Percentiles rank a stretch among this genome's conserved stretches.
These are phyloP conservation scores for Choloepus hoffmanni DNA, from an alignment of 2,113 vertebrate species.

Conservation along the genomic window DNA sequence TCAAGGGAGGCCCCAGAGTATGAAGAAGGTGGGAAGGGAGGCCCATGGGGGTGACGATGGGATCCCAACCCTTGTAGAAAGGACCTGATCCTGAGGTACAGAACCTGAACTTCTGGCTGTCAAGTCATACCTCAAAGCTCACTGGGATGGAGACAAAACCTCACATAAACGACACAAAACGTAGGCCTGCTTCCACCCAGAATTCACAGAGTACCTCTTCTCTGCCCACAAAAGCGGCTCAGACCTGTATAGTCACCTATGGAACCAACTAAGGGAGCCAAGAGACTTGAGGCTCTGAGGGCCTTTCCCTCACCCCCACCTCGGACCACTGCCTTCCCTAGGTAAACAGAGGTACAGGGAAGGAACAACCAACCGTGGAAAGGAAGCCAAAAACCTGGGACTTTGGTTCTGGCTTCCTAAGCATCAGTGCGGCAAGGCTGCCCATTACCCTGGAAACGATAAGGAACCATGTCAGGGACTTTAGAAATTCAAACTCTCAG, in stretches of 20 bases:
- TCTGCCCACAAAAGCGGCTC: slow-evolving; percentile 8
- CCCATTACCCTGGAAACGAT: not conserved
- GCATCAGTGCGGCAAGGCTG: not conserved
- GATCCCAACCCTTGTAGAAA: not conserved
- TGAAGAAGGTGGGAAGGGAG: not conserved
- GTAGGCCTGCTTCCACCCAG: not conserved
- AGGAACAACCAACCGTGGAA: not conserved
- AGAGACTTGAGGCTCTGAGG: not conserved
- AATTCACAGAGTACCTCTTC: not conserved
- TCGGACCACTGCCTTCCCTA: not conserved
- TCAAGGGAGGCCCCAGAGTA: not conserved
- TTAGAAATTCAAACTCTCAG: not conserved
- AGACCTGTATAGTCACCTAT: not conserved
- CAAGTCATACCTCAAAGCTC: not conserved
- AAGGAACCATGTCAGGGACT: not conserved
- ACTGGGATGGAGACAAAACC: not conserved
- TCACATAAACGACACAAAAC: not conserved
- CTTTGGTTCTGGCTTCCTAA: not conserved
- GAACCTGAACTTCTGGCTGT: not conserved
- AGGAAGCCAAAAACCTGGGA: not conserved
- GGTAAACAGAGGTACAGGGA: not conserved
- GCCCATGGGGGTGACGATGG: not conserved
- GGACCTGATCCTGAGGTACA: not conserved
- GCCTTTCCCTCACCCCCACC: too few relatives aligned
- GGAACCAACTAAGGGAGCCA: not conserved